Evolutionary conservation across 2,888 invertebrate species (phyloP), one percentile per base, ranked within the genome.

Genomic region (Sarcophaga variegata): DNA sequence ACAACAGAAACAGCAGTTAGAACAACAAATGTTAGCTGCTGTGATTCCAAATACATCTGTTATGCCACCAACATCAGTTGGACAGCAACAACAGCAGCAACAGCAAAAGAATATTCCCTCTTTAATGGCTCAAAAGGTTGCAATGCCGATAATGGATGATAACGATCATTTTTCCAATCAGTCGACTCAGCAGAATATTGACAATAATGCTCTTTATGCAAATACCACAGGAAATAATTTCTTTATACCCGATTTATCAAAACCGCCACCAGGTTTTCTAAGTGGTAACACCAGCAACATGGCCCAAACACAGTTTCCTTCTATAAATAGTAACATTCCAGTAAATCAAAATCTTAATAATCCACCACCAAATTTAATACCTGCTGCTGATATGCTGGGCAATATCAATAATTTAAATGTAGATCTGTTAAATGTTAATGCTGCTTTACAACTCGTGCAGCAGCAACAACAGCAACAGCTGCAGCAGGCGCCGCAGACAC

Each of bases 261-360:
- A 97, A 92, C 98, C 98, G 0, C 98, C 98, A 0, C 97, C 98
- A 6, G 97, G 97, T 49, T 97, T 97, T 91, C 94, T 92, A 84
- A 74, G 78, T 54, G 79, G 89, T 85, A 69, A 89, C 86, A n/a
- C 79, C 60, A 60, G 20, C 4, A 83, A 81, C 83, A 88, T 81
- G 75, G n/a, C 81, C 17, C 91, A 89, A 62, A 80, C 77, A 25
- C 90, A 88, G 80, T 90, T 79, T 78, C 71, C 88, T 20, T 90
- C 88, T 76, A 83, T 90, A 83, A 83, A 83, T 75, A 85, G 70
- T 72, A 88, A 85, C 89, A 88, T 88, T 86, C 89, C 87, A 71
- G 87, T 86, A 54, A 85, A 81, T 74, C 75, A 88, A 84, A 79
- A 78, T 66, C 75, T 87, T 27, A 84, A 22, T 25, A 87, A 84